Conservation (phyloP, 2,888 invertebrate genomes). For the Drosophila acutilabella region DNA sequence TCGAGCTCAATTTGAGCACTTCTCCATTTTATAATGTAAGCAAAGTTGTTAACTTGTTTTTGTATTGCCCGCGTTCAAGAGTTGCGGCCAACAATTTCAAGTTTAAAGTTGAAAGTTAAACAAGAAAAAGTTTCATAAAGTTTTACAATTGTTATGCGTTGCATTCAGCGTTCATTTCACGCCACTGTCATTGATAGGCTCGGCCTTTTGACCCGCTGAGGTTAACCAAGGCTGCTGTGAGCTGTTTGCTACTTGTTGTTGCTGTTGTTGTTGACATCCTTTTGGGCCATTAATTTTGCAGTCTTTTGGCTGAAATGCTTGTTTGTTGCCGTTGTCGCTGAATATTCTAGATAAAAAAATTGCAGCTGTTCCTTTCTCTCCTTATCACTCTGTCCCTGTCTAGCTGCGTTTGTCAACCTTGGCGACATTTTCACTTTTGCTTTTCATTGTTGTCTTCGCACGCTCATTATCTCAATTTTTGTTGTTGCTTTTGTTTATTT, state of each 20-base stretch:
- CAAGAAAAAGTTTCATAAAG: slow-evolving; percentile 40
- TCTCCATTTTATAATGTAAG: background rate
- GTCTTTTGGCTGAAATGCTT: slow-evolving; percentile 59
- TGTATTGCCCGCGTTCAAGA: slow-evolving; percentile 8
- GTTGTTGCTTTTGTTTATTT: slow-evolving; percentile 57
- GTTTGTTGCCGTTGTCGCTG: slow-evolving; percentile 39
- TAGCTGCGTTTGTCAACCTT: slow-evolving; percentile 59
- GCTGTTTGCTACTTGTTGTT: slow-evolving; percentile 29
- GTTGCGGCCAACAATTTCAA: slow-evolving; percentile 40
- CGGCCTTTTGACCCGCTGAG: slow-evolving; percentile 13
- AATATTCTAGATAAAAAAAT: slow-evolving; percentile 44
- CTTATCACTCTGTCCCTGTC: slow-evolving; percentile 36
- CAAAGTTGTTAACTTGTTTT: slow-evolving; percentile 11
- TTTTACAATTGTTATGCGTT: slow-evolving; percentile 46
- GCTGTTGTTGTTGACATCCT: slow-evolving; percentile 62
- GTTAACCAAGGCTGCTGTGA: slow-evolving; percentile 38
- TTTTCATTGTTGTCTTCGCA: slow-evolving; percentile 42
- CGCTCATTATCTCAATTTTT: slow-evolving; percentile 77
- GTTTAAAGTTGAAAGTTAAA: slow-evolving; percentile 48
- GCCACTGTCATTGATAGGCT: slow-evolving; percentile 50
- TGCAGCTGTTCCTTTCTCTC: slow-evolving; percentile 3
- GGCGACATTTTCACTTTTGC: slow-evolving; percentile 63
- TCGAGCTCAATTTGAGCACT: background rate
- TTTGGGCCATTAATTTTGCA: slow-evolving; percentile 75
- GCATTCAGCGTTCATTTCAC: slow-evolving; percentile 37